A percentile compares a stretch with the other conserved stretches of the same genome.
Evolutionary conservation across 2,797 vertebrate species (phyloP).

Genomic region (Schizothorax lantsangensis): DNA sequence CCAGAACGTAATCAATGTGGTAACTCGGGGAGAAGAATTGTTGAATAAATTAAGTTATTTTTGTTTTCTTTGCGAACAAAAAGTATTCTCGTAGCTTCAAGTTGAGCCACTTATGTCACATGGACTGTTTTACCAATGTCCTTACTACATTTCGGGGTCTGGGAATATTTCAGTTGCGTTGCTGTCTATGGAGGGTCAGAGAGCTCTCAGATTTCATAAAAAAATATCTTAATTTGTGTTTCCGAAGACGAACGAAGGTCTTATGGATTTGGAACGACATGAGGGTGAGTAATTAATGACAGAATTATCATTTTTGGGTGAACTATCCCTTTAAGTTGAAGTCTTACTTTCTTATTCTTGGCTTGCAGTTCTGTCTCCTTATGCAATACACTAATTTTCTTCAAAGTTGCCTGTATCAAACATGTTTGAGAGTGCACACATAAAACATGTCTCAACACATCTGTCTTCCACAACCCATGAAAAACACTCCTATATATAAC

Average conservation of each 20-base stretch:
- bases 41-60: too few species aligned
- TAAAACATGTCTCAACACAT: slow-evolving; percentile 22
- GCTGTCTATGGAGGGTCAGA: not conserved
- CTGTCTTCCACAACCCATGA: slow-evolving; percentile 7
- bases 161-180: not conserved
- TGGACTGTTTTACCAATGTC: too few species aligned
- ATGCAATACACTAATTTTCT: not conserved
- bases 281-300: not conserved
- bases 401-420: not conserved
- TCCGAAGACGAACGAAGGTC: not conserved
- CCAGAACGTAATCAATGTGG: too few species aligned
- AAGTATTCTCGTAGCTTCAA: not conserved
- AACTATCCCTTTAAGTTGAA: not conserved
- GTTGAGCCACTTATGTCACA: not conserved
- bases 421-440: not conserved
- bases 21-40: too few species aligned
- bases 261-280: not conserved
- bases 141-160: not conserved
- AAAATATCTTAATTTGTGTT: not conserved
- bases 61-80: too few species aligned
- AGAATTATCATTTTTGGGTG: not conserved
- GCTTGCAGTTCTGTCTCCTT: not conserved
- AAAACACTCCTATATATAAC: not conserved
- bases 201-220: not conserved
- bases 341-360: not conserved